Conservation (phyloP, 2,113 vertebrate species). For the Propithecus coquereli region DNA sequence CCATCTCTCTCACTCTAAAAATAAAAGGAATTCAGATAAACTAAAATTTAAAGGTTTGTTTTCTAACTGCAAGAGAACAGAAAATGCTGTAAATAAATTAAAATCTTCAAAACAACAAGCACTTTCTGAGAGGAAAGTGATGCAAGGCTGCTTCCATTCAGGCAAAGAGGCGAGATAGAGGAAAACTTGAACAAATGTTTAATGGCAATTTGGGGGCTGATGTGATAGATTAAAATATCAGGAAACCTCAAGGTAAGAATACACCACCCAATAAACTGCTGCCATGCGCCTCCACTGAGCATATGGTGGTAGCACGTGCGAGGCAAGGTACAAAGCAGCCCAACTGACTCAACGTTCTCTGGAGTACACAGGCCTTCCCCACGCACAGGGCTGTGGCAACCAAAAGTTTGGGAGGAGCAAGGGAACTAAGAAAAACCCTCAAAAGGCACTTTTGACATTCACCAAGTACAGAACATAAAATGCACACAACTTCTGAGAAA, state of each 20-base stretch:
- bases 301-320: fast-evolving
- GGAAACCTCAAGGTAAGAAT: neutral
- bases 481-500: neutral
- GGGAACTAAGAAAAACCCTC: neutral
- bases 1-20: neutral
- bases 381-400: neutral
- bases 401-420: neutral
- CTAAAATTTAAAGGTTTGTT: neutral
- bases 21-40: neutral
- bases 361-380: neutral
- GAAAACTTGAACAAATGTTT: neutral
- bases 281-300: neutral
- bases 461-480: neutral
- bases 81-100: neutral
- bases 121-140: neutral
- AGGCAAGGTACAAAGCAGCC: neutral
- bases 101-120: neutral
- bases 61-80: neutral
- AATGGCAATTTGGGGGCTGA: neutral
- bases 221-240: neutral
- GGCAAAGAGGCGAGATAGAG: neutral
- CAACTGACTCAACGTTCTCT: neutral
- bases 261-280: neutral
- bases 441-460: neutral
- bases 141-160: neutral